phyloP scores from a whole-genome alignment of 2,888 invertebrate species.

The Sminthurides aquaticus region DNA sequence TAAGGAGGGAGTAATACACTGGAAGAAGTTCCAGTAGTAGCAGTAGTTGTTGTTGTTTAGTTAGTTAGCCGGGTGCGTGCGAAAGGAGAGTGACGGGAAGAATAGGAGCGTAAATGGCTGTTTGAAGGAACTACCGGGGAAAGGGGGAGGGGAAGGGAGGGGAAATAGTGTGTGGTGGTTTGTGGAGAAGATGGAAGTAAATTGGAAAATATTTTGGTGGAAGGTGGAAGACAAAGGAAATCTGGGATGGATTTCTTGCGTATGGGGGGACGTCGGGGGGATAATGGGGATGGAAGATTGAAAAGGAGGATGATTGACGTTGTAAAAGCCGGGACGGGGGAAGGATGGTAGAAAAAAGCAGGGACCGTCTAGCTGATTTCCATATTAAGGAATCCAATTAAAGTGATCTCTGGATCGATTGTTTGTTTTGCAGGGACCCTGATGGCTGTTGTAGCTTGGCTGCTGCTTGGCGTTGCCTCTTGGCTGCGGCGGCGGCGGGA shows the following conservation, averaged over 20 bases:
- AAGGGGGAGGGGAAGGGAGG: not conserved
- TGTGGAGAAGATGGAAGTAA: not conserved
- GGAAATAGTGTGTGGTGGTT: not conserved
- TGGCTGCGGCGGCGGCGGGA: no score
- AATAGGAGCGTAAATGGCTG: not conserved
- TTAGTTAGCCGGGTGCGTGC: no score
- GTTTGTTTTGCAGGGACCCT: constrained; percentile 24
- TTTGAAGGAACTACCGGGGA: no score
- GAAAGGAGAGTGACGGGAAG: not conserved
- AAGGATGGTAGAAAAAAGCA: not conserved
- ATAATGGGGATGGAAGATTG: constrained; percentile 8
- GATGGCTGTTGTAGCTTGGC: no score
- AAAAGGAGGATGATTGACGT: constrained; percentile 8
- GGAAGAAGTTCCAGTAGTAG: no score
- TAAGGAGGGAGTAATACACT: no score
- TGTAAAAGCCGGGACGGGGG: not conserved
- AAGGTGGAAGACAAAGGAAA: not conserved
- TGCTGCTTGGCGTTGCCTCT: no score
- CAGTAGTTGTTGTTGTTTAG: no score
- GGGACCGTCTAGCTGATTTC: constrained; percentile 24
- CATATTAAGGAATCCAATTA: constrained; percentile 35
- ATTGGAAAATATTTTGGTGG: constrained; percentile 7
- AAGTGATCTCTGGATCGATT: constrained; percentile 27
- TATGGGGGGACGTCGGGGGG: not conserved
- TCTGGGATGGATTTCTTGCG: not conserved